These are phyloP conservation scores for Pogonomyrmex barbatus DNA, from an alignment of 1,140 invertebrate genomes.

Conservation along the genomic window DNA sequence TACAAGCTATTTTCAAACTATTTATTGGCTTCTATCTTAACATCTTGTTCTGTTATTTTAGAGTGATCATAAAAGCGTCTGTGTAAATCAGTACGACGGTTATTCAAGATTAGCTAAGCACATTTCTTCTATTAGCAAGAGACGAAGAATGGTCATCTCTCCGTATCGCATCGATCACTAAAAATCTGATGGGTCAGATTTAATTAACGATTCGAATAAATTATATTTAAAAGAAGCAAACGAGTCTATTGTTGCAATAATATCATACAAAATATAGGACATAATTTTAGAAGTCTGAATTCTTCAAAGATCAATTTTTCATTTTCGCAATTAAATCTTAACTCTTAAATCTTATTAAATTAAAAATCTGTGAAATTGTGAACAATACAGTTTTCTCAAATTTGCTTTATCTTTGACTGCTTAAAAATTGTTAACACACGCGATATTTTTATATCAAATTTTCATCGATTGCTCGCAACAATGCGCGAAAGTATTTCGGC, in stretches of 20 bases:
- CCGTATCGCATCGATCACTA: not conserved
- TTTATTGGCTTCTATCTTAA: not conserved
- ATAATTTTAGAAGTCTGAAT: not conserved
- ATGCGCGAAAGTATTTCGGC: slow-evolving; percentile 65
- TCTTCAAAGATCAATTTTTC: not conserved
- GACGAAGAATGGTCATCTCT: not conserved
- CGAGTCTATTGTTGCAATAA: not conserved
- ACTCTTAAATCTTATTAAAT: not conserved
- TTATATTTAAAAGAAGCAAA: not conserved
- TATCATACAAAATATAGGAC: not conserved
- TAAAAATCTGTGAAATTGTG: not conserved
- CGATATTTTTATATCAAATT: not conserved
- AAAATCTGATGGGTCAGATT: not conserved
- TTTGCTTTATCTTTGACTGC: not conserved
- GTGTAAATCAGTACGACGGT: slow-evolving; percentile 16
- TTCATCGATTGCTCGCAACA: slow-evolving; percentile 29
- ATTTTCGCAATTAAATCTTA: not conserved
- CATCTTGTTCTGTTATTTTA: not conserved
- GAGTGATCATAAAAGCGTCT: not conserved
- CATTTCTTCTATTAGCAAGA: slow-evolving; percentile 2
- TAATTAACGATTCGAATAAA: slow-evolving; percentile 40
- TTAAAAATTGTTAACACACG: not conserved
- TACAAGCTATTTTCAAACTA: not conserved
- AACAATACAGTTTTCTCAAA: not conserved
- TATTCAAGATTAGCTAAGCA: slow-evolving; percentile 25